These are phyloP conservation scores for Aphodius granarius DNA, from an alignment of 2,888 invertebrate species.

Conservation along the genomic window DNA sequence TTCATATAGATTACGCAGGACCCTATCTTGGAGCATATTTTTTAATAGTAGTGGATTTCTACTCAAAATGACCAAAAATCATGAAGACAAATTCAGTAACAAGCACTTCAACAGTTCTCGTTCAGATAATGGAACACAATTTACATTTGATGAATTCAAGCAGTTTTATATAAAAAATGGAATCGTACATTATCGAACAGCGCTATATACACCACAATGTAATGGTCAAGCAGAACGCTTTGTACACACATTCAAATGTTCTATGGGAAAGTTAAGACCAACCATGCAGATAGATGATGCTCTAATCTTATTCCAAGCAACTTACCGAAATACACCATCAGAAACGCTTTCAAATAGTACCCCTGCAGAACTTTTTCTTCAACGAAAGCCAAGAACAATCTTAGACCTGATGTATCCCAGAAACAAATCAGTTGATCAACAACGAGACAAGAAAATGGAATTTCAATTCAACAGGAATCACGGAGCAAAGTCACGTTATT, in stretches of 20 bases:
- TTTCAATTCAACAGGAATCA: no score
- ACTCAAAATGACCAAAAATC: constrained; percentile 39
- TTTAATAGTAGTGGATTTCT: constrained; percentile 46
- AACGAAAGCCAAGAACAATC: no score
- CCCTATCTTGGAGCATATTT: constrained; percentile 42
- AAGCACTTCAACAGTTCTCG: constrained; percentile 19
- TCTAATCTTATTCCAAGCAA: no score
- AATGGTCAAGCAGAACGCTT: constrained; percentile 33
- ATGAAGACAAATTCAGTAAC: not conserved
- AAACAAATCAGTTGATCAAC: no score
- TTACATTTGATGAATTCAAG: constrained; percentile 29
- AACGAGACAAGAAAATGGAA: no score
- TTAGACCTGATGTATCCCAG: no score
- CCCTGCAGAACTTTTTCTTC: no score
- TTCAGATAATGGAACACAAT: constrained; percentile 32
- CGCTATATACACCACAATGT: constrained; percentile 32
- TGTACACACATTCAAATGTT: constrained; percentile 21
- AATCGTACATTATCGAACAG: constrained; percentile 12
- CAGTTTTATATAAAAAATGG: constrained; percentile 25
- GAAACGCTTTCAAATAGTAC: no score
- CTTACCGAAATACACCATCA: no score
- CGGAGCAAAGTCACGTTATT: no score
- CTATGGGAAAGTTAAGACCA: not conserved
- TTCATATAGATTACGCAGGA: constrained; percentile 52
- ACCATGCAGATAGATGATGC: no score